Evolutionary conservation across 2,888 invertebrate species (phyloP), one percentile per base, ranked within the genome.

Genomic region (Cephus pulcher): DNA sequence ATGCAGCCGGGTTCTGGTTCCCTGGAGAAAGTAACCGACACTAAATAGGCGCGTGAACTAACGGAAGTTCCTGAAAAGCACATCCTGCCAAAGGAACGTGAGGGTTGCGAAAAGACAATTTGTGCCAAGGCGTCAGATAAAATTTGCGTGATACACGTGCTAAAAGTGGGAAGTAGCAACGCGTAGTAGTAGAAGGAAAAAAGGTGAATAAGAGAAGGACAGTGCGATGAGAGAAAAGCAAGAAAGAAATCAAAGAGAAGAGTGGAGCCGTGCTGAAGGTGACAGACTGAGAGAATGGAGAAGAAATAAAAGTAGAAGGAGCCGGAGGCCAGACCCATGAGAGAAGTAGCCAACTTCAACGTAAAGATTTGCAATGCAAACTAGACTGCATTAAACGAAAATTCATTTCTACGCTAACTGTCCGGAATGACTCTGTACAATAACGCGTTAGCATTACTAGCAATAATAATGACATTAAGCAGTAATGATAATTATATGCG

Each of bases 341-440:
- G 80, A 80, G 85, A 82, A 79, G 81, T 78, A 74, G 80, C 82
- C 79, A 6, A 56, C 23, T 56, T 56, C 56, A 23, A 56, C 1
- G 6, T 32, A 23, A 83, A 86, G 87, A 90, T 90, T 90, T 90
- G 90, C 90, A 90, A 89, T 90, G 89, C 90, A 89, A 90, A 90
- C 88, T 86, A 88, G 87, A 90, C 89, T 90, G 87, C 88, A 89
- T 90, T 89, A 89, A 90, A 89, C 86, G 87, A 83, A 89, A 90
- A 90, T 89, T 89, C 89, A 90, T 89, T 89, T 88, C 89, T 89
- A 56, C 89, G 89, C 89, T 88, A 89, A 89, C 88, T 88, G 87
- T 88, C 89, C 88, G 86, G 85, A 89, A 74, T 34, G 23, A 34
- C 35, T 35, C n/a, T 15, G 35, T 34, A 11, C 12, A 12, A 34